Base-by-base conservation (phyloP, 1,140 invertebrate genomes). In the Trialeurodes vaporariorum region DNA sequence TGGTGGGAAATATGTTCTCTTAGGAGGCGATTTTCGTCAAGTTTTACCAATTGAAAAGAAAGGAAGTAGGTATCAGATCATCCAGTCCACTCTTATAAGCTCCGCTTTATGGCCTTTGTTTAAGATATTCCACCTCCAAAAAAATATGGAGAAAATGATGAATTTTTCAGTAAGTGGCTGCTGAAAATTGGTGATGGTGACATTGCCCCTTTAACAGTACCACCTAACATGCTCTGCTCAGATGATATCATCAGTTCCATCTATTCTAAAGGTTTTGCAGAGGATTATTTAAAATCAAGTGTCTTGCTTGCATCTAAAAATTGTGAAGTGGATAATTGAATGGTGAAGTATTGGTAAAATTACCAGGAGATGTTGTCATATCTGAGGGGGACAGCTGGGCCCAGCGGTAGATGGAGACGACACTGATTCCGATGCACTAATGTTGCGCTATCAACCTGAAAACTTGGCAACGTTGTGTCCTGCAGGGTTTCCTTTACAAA, bases 11-110 rank as follows among this genome's bases (percentile, higher is more conserved):
- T 5, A 5, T 9, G 34, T 49, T 49, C 17, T 5, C 34, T 17
- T 64, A 11, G 34, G 34, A 27, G 34, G 63, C 21, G 63, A 64
- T 64, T 64, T 64, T 12, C 21, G n/a, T 22, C 63, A 64, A 64
- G 26, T 64, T 22, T 64, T 64, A 25, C 63, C 63, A 64, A 34
- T 64, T n/a, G 63, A 34, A 26, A 21, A 26, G 27, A 21, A 49
- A 22, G 63, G 63, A n/a, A 34, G 12, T 21, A 34, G 63, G 25
- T 2, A n/a, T 23, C 63, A 34, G 22, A 64, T 34, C 21, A 21
- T 64, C 27, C 0, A 64, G 23, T 24, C 26, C 17, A 25, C n/a
- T 23, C 25, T 64, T 22, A 58, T 40, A 49, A 13, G 22, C 49
- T 40, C 26, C 25, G 26, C 63, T 2, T 40, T 49, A 24, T 64